Conservation (phyloP, 2,113 vertebrate species). For the Pavo muticus region DNA sequence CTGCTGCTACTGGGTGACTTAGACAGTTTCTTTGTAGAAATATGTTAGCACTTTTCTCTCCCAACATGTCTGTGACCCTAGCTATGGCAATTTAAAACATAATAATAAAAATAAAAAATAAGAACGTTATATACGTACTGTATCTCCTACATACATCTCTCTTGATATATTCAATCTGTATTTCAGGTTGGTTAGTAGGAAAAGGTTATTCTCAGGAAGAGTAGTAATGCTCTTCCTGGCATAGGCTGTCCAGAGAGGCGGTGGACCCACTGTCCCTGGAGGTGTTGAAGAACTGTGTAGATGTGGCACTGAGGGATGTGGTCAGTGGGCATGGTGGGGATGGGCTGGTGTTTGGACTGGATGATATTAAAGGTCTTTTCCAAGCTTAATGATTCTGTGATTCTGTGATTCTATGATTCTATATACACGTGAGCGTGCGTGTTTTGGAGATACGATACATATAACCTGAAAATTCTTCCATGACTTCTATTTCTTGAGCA, state of each 20-base stretch:
- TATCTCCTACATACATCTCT: not conserved
- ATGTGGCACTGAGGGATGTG: too few species aligned
- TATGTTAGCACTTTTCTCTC: not conserved
- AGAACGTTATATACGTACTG: not conserved
- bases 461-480: not conserved
- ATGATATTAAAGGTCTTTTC: too few species aligned
- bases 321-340: too few species aligned
- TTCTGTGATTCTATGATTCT: not conserved
- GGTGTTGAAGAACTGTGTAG: too few species aligned
- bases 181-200: too few species aligned
- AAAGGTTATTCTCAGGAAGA: too few species aligned
- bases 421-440: fast-evolving
- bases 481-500: not conserved
- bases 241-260: too few species aligned
- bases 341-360: too few species aligned
- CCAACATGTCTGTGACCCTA: not conserved
- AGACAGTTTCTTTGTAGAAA: not conserved
- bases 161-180: not conserved
- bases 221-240: too few species aligned
- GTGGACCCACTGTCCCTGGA: too few species aligned
- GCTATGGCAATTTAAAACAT: not conserved
- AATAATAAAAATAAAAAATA: not conserved
- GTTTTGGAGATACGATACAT: not conserved
- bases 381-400: too few species aligned
- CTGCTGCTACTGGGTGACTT: not conserved